phyloP scores from a whole-genome alignment of 1,140 invertebrate genomes.

The Oreohelix idahoensis region DNA sequence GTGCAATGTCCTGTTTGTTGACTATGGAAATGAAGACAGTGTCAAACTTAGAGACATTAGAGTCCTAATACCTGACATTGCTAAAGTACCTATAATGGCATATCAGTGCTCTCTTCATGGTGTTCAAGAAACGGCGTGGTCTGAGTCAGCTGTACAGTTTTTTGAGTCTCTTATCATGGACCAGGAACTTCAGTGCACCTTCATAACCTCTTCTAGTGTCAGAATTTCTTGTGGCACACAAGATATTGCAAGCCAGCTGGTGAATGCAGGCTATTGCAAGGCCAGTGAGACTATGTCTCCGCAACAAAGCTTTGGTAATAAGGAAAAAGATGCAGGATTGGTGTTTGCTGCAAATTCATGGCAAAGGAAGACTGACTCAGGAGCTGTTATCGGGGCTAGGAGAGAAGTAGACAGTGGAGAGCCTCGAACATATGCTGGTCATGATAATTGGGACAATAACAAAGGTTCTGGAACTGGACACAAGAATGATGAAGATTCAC shows the following conservation, averaged over 20 bases:
- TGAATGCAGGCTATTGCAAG: conserved; percentile 42
- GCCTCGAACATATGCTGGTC: neutral
- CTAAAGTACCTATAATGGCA: conserved; percentile 46
- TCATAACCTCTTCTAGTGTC: conserved; percentile 28
- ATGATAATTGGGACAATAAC: neutral
- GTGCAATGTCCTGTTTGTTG: conserved; percentile 84
- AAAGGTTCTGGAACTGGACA: neutral
- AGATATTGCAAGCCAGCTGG: conserved; percentile 19
- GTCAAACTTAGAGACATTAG: conserved; percentile 37
- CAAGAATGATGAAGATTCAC: neutral
- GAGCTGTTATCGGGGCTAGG: neutral
- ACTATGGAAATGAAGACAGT: conserved; percentile 76
- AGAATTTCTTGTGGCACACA: neutral
- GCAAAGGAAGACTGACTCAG: neutral
- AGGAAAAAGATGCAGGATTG: neutral
- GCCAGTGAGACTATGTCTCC: neutral
- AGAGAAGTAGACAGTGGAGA: neutral
- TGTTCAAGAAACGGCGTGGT: conserved; percentile 31
- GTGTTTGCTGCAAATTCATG: neutral
- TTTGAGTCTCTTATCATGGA: conserved; percentile 42
- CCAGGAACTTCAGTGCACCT: conserved; percentile 41
- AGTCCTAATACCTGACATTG: conserved; percentile 36
- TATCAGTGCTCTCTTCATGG: conserved; percentile 53
- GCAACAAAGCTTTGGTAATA: neutral
- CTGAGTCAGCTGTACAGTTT: conserved; percentile 29